Evolutionary conservation across 2,888 invertebrate species (phyloP).

Genomic region (Caradrina clavipalpis): DNA sequence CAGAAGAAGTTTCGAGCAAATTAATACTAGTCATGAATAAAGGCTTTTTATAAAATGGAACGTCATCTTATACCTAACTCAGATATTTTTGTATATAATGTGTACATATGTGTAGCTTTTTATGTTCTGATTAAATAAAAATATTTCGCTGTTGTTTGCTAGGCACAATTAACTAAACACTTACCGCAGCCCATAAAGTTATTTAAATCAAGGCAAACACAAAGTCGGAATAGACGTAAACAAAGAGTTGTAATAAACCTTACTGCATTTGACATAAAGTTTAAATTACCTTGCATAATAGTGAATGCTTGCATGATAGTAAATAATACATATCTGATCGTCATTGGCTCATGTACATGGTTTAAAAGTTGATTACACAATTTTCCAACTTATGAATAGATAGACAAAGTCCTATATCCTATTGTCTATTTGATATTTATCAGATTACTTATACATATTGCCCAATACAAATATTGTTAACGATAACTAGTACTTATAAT

Average conservation of each 20-base stretch:
- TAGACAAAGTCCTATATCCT: conserved; percentile 4
- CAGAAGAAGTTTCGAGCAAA: too few species aligned
- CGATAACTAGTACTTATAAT: conserved; percentile 3
- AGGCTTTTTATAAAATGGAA: too few species aligned
- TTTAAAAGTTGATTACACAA: conserved; percentile 24
- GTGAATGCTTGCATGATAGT: too few species aligned
- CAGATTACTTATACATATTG: conserved; percentile 30
- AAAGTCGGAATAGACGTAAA: background rate
- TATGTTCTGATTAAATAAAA: background rate
- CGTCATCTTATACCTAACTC: background rate
- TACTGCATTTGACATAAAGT: conserved; percentile 10
- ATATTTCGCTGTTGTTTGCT: conserved; percentile 4
- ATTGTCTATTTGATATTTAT: conserved; percentile 16
- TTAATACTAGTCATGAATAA: too few species aligned
- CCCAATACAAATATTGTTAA: conserved; percentile 33
- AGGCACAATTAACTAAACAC: background rate
- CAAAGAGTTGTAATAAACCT: conserved; percentile 10
- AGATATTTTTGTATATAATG: background rate
- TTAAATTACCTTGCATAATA: conserved; percentile 14
- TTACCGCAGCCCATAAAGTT: background rate
- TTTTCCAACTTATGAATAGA: conserved; percentile 1
- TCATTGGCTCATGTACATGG: conserved; percentile 11
- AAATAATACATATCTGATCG: conserved; percentile 7
- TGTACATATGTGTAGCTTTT: too few species aligned
- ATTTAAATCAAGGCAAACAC: conserved; percentile 15